A percentile compares a stretch with the other conserved stretches of the same genome.
These are phyloP conservation scores for Anoura caudifer DNA, from an alignment of 2,113 vertebrate genomes.

Conservation along the genomic window DNA sequence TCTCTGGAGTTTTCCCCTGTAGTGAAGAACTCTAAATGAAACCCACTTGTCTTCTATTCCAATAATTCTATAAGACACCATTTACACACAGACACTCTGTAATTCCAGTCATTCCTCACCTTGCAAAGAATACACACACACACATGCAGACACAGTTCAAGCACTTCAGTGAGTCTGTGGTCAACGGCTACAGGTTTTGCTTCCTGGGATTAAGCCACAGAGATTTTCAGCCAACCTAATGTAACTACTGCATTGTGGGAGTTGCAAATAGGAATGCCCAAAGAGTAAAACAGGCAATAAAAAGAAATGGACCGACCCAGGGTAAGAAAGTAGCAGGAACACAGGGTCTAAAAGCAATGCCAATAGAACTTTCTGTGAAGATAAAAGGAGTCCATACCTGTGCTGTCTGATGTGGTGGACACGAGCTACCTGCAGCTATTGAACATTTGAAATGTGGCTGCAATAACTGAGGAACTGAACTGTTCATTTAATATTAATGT, in stretches of 20 bases:
- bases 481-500: background rate
- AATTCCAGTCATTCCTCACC: background rate
- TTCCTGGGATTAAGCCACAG: background rate
- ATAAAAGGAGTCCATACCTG: background rate
- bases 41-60: background rate
- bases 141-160: background rate
- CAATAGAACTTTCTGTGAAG: background rate
- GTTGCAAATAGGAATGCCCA: background rate
- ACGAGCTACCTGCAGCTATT: background rate
- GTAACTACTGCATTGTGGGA: background rate
- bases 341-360: background rate
- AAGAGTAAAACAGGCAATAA: background rate
- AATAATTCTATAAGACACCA: background rate
- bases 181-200: background rate
- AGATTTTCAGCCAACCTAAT: background rate
- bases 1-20: background rate
- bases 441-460: background rate
- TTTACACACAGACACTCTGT: background rate
- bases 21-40: background rate
- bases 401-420: background rate
- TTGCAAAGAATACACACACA: background rate
- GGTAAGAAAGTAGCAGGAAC: background rate
- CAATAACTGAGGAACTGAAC: background rate
- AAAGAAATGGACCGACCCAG: background rate
- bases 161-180: background rate